These are phyloP conservation scores for Agrypnus murinus DNA, from an alignment of 2,888 invertebrate genomes.

Conservation along the genomic window DNA sequence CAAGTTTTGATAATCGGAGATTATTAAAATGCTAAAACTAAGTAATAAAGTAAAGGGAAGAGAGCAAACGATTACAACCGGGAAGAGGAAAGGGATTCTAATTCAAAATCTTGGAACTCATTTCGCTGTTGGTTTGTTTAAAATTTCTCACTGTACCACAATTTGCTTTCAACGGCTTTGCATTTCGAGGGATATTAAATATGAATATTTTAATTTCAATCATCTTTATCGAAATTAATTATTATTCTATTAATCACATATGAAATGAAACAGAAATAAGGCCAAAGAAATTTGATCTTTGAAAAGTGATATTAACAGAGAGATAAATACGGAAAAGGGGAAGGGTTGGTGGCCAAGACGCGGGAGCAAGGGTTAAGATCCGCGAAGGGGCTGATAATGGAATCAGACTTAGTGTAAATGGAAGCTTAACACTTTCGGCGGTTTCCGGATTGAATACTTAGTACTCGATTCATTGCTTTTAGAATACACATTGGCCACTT, in stretches of 20 bases:
- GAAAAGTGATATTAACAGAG: conserved; percentile 44
- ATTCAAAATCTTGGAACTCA: conserved; percentile 38
- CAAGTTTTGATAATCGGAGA: conserved; percentile 64
- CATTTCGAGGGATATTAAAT: too few relatives aligned
- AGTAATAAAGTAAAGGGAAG: conserved; percentile 38
- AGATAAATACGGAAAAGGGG: conserved; percentile 31
- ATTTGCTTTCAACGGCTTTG: conserved; percentile 42
- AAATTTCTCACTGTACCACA: conserved; percentile 39
- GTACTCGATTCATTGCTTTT: conserved; percentile 69
- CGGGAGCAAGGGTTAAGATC: conserved; percentile 68
- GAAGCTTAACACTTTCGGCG: conserved; percentile 71
- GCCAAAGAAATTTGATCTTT: background rate
- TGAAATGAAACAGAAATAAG: too few relatives aligned
- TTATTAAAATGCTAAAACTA: conserved; percentile 56
- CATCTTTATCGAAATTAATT: too few relatives aligned
- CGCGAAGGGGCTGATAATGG: conserved; percentile 70
- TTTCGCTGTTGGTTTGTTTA: conserved; percentile 40
- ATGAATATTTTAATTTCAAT: conserved; percentile 2
- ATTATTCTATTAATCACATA: too few relatives aligned
- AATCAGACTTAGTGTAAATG: conserved; percentile 72
- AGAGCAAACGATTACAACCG: conserved; percentile 34
- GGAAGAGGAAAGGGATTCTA: conserved; percentile 41
- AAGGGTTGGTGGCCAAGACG: conserved; percentile 50
- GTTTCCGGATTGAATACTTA: conserved; percentile 71
- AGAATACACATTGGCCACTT: conserved; percentile 67